These are phyloP conservation scores for Ochropleura leucogaster DNA, from an alignment of 2,888 invertebrate species.

Conservation along the genomic window DNA sequence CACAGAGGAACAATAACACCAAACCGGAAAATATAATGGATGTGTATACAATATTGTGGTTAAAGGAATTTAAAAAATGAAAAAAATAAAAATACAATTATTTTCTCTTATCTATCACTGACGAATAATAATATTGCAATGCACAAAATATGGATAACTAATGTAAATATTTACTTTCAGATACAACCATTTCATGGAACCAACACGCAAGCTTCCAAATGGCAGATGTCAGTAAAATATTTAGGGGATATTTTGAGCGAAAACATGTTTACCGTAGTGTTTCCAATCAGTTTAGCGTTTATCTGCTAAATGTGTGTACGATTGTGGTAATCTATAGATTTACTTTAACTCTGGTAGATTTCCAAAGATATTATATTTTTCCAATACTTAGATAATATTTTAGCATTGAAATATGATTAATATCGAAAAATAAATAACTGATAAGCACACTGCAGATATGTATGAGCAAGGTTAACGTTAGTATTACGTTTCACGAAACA, in stretches of 20 bases:
- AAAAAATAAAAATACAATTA: no score
- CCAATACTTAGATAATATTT: conserved; percentile 66
- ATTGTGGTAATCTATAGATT: conserved; percentile 66
- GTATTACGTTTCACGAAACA: conserved; percentile 50
- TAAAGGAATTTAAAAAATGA: no score
- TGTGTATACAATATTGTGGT: conserved; percentile 7
- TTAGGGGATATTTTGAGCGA: conserved; percentile 49
- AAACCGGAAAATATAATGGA: conserved; percentile 40
- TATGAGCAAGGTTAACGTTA: conserved; percentile 58
- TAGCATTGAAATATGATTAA: conserved; percentile 61
- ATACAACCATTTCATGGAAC: conserved; percentile 31
- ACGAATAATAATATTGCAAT: conserved; percentile 1
- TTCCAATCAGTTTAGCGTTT: conserved; percentile 65
- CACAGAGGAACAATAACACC: conserved; percentile 30
- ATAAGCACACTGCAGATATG: conserved; percentile 53
- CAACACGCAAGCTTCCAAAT: conserved; percentile 31
- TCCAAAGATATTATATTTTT: conserved; percentile 69
- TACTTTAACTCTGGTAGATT: conserved; percentile 66
- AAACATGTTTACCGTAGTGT: conserved; percentile 67
- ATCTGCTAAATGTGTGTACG: conserved; percentile 62
- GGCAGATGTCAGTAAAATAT: conserved; percentile 49
- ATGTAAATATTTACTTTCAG: conserved; percentile 36
- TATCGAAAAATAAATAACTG: conserved; percentile 56
- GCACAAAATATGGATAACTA: conserved; percentile 18
- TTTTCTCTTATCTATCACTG: background rate